Conservation (phyloP, 2,797 vertebrate species). For the Trematomus bernacchii region DNA sequence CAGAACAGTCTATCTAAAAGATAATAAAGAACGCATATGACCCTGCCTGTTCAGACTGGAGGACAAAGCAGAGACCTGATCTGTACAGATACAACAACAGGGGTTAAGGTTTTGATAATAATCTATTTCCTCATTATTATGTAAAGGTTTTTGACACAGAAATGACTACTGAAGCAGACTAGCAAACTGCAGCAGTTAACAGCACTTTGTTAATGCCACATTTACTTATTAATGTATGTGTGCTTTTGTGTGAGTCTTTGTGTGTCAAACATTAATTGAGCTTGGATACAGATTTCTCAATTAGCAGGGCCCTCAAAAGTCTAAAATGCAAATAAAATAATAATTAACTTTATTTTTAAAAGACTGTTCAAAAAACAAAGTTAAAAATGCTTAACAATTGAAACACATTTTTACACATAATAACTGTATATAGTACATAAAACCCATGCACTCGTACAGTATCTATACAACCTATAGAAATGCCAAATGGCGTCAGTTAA, state of each 20-base stretch:
- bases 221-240: not conserved
- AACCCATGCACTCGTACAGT: too few relatives aligned
- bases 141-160: not conserved
- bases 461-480: too few relatives aligned
- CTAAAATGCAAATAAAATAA: not conserved
- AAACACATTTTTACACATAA: too few relatives aligned
- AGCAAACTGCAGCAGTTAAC: not conserved
- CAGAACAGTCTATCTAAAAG: constrained; percentile 40
- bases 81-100: not conserved
- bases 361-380: too few relatives aligned
- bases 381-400: too few relatives aligned
- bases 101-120: not conserved
- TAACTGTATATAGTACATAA: too few relatives aligned
- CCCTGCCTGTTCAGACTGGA: not conserved
- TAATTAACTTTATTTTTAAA: not conserved
- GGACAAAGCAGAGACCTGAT: constrained; percentile 31
- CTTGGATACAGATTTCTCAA: not conserved
- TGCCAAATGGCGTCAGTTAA: too few relatives aligned
- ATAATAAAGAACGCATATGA: constrained; percentile 36
- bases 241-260: not conserved
- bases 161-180: not conserved
- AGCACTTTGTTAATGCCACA: not conserved
- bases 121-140: not conserved
- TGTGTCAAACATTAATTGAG: not conserved
- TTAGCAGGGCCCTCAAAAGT: not conserved